Evolutionary conservation across 2,797 vertebrate genomes (phyloP).

Genomic region (Artibeus lituratus): DNA sequence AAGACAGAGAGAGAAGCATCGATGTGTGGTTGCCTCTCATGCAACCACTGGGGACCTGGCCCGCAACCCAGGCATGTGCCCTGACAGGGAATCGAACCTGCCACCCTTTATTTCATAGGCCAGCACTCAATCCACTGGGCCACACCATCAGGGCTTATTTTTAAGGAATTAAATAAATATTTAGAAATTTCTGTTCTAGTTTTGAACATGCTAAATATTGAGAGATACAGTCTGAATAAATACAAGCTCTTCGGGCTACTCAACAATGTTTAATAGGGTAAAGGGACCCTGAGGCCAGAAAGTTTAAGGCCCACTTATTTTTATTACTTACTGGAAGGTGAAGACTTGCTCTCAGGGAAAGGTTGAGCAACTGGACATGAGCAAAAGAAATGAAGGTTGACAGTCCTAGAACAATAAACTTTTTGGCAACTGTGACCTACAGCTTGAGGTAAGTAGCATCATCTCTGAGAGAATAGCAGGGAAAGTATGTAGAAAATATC

Average conservation of each 20-base stretch:
- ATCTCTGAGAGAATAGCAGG: neutral
- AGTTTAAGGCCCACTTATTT: neutral
- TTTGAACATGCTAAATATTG: neutral
- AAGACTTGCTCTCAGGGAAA: neutral
- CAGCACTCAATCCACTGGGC: too few species aligned
- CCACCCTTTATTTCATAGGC: too few species aligned
- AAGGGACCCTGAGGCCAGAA: neutral
- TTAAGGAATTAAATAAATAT: neutral
- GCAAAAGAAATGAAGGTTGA: fast-evolving
- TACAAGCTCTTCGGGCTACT: neutral
- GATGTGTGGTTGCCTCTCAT: too few species aligned
- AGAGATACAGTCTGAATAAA: neutral
- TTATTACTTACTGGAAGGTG: neutral
- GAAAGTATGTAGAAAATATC: neutral
- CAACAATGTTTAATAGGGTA: neutral
- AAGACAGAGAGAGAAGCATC: too few species aligned
- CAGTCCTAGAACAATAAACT: too few species aligned
- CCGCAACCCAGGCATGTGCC: too few species aligned
- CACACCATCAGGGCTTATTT: neutral
- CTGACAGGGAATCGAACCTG: too few species aligned
- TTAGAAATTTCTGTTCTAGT: neutral
- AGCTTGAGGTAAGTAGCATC: neutral
- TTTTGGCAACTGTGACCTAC: neutral
- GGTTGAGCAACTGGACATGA: neutral
- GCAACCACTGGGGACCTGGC: too few species aligned